Conservation (phyloP, 1,140 invertebrate species). For the Pseudomyrmex gracilis region DNA sequence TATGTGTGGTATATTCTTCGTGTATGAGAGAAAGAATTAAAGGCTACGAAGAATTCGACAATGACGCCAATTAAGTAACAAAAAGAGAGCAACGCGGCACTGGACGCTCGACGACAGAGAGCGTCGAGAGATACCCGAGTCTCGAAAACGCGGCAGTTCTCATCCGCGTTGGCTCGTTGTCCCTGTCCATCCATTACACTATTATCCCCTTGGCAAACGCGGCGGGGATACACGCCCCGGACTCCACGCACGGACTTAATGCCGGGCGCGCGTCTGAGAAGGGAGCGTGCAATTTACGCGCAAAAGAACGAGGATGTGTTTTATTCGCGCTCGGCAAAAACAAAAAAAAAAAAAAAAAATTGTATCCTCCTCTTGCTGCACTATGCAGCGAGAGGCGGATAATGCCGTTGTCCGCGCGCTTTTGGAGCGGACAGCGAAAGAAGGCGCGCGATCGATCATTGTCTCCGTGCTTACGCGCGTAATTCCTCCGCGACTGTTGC, state of each 20-base stretch:
- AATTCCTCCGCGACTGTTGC: neutral
- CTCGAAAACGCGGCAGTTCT: conserved; percentile 76
- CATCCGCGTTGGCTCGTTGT: conserved; percentile 74
- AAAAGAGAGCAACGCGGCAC: conserved; percentile 57
- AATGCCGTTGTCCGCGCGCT: conserved; percentile 56
- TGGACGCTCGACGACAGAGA: conserved; percentile 44
- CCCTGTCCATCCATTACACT: conserved; percentile 80
- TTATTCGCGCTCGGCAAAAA: conserved; percentile 57
- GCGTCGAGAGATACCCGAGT: conserved; percentile 56
- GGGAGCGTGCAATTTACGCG: conserved; percentile 74
- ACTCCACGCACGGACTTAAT: conserved; percentile 74
- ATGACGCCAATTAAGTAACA: conserved; percentile 71
- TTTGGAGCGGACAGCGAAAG: conserved; percentile 23
- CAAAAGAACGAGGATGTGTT: conserved; percentile 74
- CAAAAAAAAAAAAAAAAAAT: conserved; percentile 56
- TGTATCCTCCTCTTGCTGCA: conserved; percentile 47
- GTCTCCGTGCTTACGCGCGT: conserved; percentile 13
- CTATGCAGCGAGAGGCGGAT: conserved; percentile 52
- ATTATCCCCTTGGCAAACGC: conserved; percentile 81
- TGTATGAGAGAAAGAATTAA: conserved; percentile 16
- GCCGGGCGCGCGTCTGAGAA: conserved; percentile 64
- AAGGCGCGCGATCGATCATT: conserved; percentile 55
- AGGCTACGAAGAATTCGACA: conserved; percentile 62
- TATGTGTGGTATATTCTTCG: neutral
- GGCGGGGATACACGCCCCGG: conserved; percentile 65